These are phyloP conservation scores for Schlechtendalia chinensis DNA, from an alignment of 1,140 invertebrate species.

Conservation along the genomic window DNA sequence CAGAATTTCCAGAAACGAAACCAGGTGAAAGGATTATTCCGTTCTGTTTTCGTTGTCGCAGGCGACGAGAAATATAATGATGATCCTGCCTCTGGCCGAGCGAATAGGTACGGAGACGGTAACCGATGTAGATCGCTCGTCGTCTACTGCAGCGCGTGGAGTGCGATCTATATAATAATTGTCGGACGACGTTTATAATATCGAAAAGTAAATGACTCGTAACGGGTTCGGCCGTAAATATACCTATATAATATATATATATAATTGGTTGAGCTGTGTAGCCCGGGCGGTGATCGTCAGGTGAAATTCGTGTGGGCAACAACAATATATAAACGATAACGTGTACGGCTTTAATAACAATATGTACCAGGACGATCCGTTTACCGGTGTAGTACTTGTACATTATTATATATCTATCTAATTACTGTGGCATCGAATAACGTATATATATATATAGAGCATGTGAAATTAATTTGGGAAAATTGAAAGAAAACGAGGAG, in stretches of 20 bases:
- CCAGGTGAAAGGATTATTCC: constrained; percentile 23
- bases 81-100: constrained; percentile 9
- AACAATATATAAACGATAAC: background rate
- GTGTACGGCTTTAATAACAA: background rate
- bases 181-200: background rate
- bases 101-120: too few species aligned
- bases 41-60: constrained; percentile 12
- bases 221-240: background rate
- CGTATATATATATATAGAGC: too few species aligned
- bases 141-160: too few species aligned
- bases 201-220: constrained; percentile 30
- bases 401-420: too few species aligned
- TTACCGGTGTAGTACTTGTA: too few species aligned
- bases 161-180: background rate
- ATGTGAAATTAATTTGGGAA: too few species aligned
- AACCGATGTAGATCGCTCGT: background rate
- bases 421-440: too few species aligned
- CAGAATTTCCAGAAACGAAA: background rate
- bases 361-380: too few species aligned
- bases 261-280: background rate
- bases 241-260: background rate
- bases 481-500: too few species aligned
- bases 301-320: background rate
- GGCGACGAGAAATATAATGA: background rate
- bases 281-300: background rate